These are phyloP conservation scores for Pandemis heparana DNA, from an alignment of 2,888 invertebrate genomes.

Conservation along the genomic window DNA sequence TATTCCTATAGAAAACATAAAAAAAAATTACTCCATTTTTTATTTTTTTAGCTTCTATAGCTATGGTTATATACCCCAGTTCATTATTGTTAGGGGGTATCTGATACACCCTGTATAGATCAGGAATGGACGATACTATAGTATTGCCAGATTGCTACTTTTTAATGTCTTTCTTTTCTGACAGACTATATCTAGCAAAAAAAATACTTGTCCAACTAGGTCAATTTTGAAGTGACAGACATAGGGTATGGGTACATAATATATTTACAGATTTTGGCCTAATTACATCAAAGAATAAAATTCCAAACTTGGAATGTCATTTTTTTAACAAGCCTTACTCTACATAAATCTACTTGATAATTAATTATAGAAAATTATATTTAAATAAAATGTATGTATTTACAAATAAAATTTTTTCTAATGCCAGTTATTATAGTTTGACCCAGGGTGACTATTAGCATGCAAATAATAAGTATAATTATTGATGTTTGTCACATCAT, in stretches of 20 bases:
- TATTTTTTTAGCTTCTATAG: too few relatives aligned
- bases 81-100: too few relatives aligned
- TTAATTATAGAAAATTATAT: conserved; percentile 50
- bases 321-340: conserved; percentile 41
- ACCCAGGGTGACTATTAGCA: neutral
- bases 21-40: too few relatives aligned
- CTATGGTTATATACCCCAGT: too few relatives aligned
- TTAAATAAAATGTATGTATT: conserved; percentile 58
- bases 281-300: conserved; percentile 62
- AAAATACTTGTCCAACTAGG: conserved; percentile 10
- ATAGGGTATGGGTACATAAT: conserved; percentile 43
- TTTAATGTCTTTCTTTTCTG: too few relatives aligned
- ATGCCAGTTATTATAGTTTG: conserved; percentile 25
- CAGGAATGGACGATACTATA: too few relatives aligned
- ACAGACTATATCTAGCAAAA: too few relatives aligned
- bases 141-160: too few relatives aligned
- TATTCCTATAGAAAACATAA: too few relatives aligned
- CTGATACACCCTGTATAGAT: too few relatives aligned
- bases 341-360: conserved; percentile 12
- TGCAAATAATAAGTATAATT: neutral
- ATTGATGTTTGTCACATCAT: neutral
- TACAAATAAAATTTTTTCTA: conserved; percentile 52
- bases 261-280: conserved; percentile 68
- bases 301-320: conserved; percentile 69
- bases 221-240: conserved; percentile 46